Conservation (phyloP, 2,888 invertebrate species). For the Spatulosminthurus flaviceps region DNA sequence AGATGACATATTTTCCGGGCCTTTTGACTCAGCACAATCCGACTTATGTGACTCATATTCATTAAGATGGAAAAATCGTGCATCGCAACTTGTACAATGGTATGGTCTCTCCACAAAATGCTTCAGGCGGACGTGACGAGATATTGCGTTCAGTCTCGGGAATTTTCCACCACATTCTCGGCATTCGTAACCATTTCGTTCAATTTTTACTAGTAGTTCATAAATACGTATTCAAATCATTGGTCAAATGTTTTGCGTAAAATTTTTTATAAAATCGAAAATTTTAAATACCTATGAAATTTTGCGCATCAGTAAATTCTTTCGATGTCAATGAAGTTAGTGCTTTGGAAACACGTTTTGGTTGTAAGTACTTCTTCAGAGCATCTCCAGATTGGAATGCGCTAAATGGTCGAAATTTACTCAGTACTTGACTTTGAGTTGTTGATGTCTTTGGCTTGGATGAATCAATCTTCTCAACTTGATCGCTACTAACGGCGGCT, state of each 20-base stretch:
- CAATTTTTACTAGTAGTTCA: neutral
- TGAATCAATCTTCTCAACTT: neutral
- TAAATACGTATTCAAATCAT: neutral
- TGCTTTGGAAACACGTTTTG: neutral
- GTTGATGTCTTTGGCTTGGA: neutral
- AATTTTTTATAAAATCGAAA: neutral
- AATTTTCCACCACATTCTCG: slow-evolving; percentile 3
- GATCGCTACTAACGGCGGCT: too few relatives aligned
- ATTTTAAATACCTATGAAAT: neutral
- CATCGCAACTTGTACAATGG: slow-evolving; percentile 34
- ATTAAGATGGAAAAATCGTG: slow-evolving; percentile 4
- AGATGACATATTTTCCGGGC: neutral
- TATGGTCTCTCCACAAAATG: slow-evolving; percentile 28
- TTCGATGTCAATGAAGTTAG: slow-evolving; percentile 21
- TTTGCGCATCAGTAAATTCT: slow-evolving; percentile 22
- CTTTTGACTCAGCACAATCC: neutral
- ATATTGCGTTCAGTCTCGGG: neutral
- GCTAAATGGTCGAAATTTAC: neutral
- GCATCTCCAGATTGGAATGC: slow-evolving; percentile 22
- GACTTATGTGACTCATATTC: slow-evolving; percentile 29
- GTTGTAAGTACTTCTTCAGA: slow-evolving; percentile 8
- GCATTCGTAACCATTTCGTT: neutral
- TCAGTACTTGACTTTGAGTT: neutral
- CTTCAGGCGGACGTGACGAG: slow-evolving; percentile 20
- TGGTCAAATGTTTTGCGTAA: too few relatives aligned